Conservation (phyloP, 2,888 invertebrate species). For the Epirrhoe alternata region DNA sequence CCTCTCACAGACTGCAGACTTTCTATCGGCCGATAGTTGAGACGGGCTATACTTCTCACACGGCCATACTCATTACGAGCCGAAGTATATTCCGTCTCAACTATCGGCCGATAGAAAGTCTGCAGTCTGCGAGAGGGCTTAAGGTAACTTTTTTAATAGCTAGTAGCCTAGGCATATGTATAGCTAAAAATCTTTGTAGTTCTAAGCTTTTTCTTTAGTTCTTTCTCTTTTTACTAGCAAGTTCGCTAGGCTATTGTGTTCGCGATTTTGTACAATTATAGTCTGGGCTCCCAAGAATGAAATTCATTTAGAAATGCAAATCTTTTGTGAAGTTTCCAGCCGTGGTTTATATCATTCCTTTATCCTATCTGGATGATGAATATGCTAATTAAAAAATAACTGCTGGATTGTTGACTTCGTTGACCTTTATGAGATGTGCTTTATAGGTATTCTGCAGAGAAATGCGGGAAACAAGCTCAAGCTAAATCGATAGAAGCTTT, state of each 20-base stretch:
- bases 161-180: too few species aligned
- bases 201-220: too few species aligned
- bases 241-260: background rate
- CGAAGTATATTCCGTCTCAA: too few species aligned
- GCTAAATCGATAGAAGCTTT: background rate
- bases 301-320: slow-evolving; percentile 21
- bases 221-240: background rate
- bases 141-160: too few species aligned
- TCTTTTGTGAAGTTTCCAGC: slow-evolving; percentile 34
- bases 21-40: too few species aligned
- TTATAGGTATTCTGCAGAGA: background rate
- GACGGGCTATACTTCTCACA: too few species aligned
- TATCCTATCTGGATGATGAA: slow-evolving; percentile 50
- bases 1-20: too few species aligned
- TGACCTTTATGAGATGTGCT: background rate
- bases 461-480: background rate
- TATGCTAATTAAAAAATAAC: slow-evolving; percentile 43
- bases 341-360: slow-evolving; percentile 50
- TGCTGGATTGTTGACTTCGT: slow-evolving; percentile 3
- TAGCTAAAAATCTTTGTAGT: too few species aligned
- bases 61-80: too few species aligned
- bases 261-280: background rate
- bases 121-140: too few species aligned
- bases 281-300: background rate
- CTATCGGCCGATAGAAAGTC: too few species aligned